Percentiles rank a stretch among this genome's conserved stretches.
phyloP scores from a whole-genome alignment of 2,113 vertebrate species.

The Sus scrofa region T2T-Sscrofa CM000820.6:40252501-40253000 shows the following conservation, averaged over 20 bases:
- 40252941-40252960: background rate
- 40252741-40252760: background rate
- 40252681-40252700: background rate
- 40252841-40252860: background rate
- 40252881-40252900: background rate
- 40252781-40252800: background rate
- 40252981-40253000: background rate
- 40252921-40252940: background rate
- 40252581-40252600: background rate
- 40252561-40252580: background rate
- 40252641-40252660: background rate
- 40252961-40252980: background rate
- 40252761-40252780: background rate
- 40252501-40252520: background rate
- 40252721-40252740: background rate
- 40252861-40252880: background rate
- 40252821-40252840: background rate
- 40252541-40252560: background rate
- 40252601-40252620: background rate
- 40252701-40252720: background rate
- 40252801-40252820: background rate
- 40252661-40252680: background rate
- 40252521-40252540: background rate
- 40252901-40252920: background rate
- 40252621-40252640: background rate